Conservation (phyloP, 2,113 vertebrate genomes). For the Chaetodon trifascialis region DNA sequence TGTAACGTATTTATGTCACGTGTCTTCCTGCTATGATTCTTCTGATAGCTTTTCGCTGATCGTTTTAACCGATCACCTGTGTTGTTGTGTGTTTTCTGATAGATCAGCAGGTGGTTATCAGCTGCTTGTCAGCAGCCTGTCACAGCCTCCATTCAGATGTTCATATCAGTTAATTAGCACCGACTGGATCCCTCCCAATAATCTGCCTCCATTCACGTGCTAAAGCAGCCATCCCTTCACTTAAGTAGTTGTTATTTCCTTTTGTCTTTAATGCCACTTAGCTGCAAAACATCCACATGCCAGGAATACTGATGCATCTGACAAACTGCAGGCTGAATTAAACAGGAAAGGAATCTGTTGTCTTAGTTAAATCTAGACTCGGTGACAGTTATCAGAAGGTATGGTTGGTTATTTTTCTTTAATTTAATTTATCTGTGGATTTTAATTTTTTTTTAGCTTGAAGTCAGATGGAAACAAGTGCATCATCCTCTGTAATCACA, state of each 20-base stretch:
- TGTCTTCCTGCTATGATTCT: too few relatives aligned
- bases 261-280: conserved; percentile 70
- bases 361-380: background rate
- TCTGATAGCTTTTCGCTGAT: too few relatives aligned
- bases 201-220: conserved; percentile 88
- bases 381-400: background rate
- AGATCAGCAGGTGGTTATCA: conserved; percentile 53
- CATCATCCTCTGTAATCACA: background rate
- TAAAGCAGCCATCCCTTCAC: conserved; percentile 86
- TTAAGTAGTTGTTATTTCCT: conserved; percentile 88
- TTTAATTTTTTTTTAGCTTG: background rate
- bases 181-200: conserved; percentile 80
- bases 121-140: conserved; percentile 68
- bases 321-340: conserved; percentile 1
- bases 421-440: too few relatives aligned
- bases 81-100: background rate
- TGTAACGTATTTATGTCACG: too few relatives aligned
- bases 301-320: conserved; percentile 29
- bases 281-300: conserved; percentile 79
- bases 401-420: too few relatives aligned
- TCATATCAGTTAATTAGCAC: conserved; percentile 86
- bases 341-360: background rate
- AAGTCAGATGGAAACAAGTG: background rate
- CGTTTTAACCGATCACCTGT: background rate
- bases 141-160: conserved; percentile 90